Evolutionary conservation across 1,140 invertebrate species (phyloP).

Genomic region (Cotesia vestalis): DNA sequence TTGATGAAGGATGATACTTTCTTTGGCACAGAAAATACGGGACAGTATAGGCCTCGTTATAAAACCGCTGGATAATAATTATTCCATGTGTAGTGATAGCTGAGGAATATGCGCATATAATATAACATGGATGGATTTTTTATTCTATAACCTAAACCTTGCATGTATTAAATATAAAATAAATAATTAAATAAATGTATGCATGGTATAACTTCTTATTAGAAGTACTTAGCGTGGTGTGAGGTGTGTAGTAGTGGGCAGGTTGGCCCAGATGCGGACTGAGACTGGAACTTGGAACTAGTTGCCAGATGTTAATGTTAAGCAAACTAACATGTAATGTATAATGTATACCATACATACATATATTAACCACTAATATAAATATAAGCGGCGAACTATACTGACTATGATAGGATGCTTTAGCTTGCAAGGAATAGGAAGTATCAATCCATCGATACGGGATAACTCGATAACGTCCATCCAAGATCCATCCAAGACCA

Average conservation of each 20-base stretch:
- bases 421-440: slow-evolving; percentile 6
- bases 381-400: slow-evolving; percentile 26
- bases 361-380: slow-evolving; percentile 40
- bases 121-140: no score
- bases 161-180: no score
- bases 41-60: slow-evolving; percentile 47
- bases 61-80: slow-evolving; percentile 49
- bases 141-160: no score
- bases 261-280: slow-evolving; percentile 50
- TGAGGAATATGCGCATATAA: no score
- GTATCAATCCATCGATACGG: slow-evolving; percentile 4
- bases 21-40: slow-evolving; percentile 51
- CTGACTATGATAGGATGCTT: neutral
- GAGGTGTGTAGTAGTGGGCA: slow-evolving; percentile 14
- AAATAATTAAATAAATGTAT: slow-evolving; percentile 5
- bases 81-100: slow-evolving; percentile 36
- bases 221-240: neutral
- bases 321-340: no score
- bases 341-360: slow-evolving; percentile 41
- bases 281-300: slow-evolving; percentile 1
- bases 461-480: slow-evolving; percentile 31
- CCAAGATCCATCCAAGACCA: slow-evolving; percentile 26
- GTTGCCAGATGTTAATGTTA: neutral
- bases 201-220: neutral
- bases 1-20: slow-evolving; percentile 49